phyloP scores from a whole-genome alignment of 2,888 invertebrate species.

The Phasia obesa region DNA sequence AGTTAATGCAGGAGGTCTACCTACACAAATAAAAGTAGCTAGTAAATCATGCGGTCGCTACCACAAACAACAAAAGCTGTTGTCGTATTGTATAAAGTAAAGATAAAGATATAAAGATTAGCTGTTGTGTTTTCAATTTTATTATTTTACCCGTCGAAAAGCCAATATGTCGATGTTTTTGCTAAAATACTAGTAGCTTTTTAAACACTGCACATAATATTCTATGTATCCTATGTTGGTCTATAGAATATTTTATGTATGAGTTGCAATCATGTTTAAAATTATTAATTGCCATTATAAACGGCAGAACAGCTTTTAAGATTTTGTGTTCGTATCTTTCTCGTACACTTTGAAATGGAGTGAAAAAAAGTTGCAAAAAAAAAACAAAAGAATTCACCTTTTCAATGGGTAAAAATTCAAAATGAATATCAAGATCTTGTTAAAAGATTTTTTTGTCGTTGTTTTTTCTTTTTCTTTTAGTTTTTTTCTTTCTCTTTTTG shows the following conservation, averaged over 20 bases:
- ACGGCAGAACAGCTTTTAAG: conserved; percentile 52
- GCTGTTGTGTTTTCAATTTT: too few species aligned
- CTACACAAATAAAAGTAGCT: too few species aligned
- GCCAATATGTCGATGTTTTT: too few species aligned
- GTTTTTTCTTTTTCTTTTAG: conserved; percentile 14
- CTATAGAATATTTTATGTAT: conserved; percentile 38
- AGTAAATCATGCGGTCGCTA: too few species aligned
- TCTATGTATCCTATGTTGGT: conserved; percentile 12
- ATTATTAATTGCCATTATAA: conserved; percentile 69
- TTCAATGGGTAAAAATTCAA: conserved; percentile 43
- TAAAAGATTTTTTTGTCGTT: conserved; percentile 35
- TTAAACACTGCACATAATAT: too few species aligned
- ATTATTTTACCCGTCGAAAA: too few species aligned
- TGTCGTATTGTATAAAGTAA: too few species aligned
- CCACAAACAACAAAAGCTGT: too few species aligned
- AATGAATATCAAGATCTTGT: conserved; percentile 56
- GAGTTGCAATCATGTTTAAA: conserved; percentile 68
- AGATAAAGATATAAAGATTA: too few species aligned
- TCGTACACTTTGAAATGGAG: conserved; percentile 31
- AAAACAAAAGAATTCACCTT: conserved; percentile 30
- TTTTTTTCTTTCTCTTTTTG: neutral
- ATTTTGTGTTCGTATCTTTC: conserved; percentile 1
- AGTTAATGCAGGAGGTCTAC: too few species aligned
- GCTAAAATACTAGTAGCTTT: too few species aligned
- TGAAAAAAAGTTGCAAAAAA: conserved; percentile 31